phyloP scores from a whole-genome alignment of 2,888 invertebrate genomes.

The Uloborus plumipes region DNA sequence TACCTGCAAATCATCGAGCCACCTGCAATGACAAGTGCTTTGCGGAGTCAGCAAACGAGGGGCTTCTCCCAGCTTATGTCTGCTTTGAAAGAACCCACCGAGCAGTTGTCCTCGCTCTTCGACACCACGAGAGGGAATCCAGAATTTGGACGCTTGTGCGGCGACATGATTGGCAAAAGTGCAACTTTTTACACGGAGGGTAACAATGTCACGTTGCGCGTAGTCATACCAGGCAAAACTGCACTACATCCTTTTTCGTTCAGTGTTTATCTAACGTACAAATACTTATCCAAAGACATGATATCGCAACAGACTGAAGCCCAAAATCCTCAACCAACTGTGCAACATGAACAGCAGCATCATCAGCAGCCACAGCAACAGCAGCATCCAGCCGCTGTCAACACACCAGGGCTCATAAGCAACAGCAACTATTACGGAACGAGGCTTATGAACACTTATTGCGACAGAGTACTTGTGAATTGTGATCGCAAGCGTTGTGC shows the following conservation, averaged over 20 bases:
- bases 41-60: conserved; percentile 63
- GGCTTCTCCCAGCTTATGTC: conserved; percentile 65
- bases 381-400: conserved; percentile 29
- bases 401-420: conserved; percentile 69
- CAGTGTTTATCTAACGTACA: conserved; percentile 79
- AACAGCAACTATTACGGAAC: conserved; percentile 74
- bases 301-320: not conserved
- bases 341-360: conserved; percentile 7
- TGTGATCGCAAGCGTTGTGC: conserved; percentile 81
- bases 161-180: conserved; percentile 63
- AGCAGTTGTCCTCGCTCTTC: conserved; percentile 56
- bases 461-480: conserved; percentile 84
- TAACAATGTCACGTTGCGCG: conserved; percentile 82
- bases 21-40: conserved; percentile 49
- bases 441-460: conserved; percentile 69
- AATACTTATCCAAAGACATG: conserved; percentile 42
- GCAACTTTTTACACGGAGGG: conserved; percentile 75
- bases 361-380: conserved; percentile 69
- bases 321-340: not conserved
- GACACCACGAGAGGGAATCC: conserved; percentile 56
- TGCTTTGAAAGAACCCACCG: conserved; percentile 62
- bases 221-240: conserved; percentile 77
- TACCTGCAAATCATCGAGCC: conserved; percentile 61
- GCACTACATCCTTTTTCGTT: conserved; percentile 76
- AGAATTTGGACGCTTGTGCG: conserved; percentile 59